These are phyloP conservation scores for Keiferia lycopersicella DNA, from an alignment of 2,888 invertebrate species.

Conservation along the genomic window DNA sequence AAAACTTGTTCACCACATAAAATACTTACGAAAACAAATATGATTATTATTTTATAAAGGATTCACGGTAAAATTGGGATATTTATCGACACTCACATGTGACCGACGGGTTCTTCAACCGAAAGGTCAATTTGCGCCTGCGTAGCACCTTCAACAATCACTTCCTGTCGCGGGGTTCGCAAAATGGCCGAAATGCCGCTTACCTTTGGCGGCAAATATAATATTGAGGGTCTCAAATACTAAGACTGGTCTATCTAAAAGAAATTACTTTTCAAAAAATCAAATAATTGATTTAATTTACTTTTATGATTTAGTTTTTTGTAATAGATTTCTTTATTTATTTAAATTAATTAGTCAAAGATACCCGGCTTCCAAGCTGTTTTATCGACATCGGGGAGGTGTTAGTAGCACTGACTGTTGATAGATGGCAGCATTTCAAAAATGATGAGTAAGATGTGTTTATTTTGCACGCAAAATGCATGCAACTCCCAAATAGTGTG, in stretches of 20 bases:
- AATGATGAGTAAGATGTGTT: constrained; percentile 2
- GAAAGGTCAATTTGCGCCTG: constrained; percentile 89
- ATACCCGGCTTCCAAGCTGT: background rate
- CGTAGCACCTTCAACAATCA: constrained; percentile 83
- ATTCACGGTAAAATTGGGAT: constrained; percentile 78
- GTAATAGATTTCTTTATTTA: background rate
- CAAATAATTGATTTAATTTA: background rate
- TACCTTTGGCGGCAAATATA: constrained; percentile 61
- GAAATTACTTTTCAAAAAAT: background rate
- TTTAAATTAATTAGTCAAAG: background rate
- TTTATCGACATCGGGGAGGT: constrained; percentile 22
- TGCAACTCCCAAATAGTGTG: background rate
- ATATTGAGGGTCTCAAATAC: constrained; percentile 33
- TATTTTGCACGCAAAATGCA: constrained; percentile 14
- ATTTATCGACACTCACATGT: constrained; percentile 91
- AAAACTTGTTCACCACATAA: constrained; percentile 68
- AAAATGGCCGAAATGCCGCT: constrained; percentile 66
- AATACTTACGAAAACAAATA: constrained; percentile 78
- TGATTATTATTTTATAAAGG: constrained; percentile 65
- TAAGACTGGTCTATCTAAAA: background rate
- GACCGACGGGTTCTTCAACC: constrained; percentile 94
- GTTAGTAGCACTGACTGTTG: background rate
- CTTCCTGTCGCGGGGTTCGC: constrained; percentile 80
- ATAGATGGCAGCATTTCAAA: constrained; percentile 17
- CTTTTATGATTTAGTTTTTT: background rate